Percentiles rank a stretch among this genome's conserved stretches.
Evolutionary conservation across 2,888 invertebrate genomes (phyloP).

Genomic region (Stictocephala bisonia): DNA sequence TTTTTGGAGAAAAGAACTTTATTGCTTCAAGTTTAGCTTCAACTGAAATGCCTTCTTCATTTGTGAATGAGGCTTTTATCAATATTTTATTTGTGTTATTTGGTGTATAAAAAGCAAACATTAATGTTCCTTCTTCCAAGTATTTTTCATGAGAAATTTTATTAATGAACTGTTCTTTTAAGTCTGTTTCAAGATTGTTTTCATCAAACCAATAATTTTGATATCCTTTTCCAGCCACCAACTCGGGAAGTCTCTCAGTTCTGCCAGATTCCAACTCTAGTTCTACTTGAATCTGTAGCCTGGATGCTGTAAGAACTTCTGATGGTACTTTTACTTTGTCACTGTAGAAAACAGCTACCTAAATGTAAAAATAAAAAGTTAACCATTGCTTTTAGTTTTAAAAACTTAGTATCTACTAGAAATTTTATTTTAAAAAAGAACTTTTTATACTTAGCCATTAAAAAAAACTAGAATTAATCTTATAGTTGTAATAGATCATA

Average conservation of each 20-base stretch:
- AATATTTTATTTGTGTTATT: slow-evolving; percentile 46
- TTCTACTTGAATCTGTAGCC: slow-evolving; percentile 56
- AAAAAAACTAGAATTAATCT: no score
- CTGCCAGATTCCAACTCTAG: slow-evolving; percentile 57
- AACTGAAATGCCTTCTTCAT: slow-evolving; percentile 51
- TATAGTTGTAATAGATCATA: no score
- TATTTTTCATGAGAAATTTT: slow-evolving; percentile 51
- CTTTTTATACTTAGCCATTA: no score
- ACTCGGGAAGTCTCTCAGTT: slow-evolving; percentile 46
- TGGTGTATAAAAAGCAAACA: slow-evolving; percentile 59
- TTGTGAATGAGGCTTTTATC: slow-evolving; percentile 55
- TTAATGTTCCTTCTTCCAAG: slow-evolving; percentile 59
- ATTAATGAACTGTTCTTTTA: slow-evolving; percentile 21
- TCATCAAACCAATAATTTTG: slow-evolving; percentile 8
- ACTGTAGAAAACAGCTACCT: slow-evolving; percentile 62
- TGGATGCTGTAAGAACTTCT: slow-evolving; percentile 60
- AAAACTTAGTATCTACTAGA: no score
- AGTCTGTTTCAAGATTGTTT: slow-evolving; percentile 55
- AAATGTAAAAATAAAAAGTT: slow-evolving; percentile 28
- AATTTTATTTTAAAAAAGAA: no score
- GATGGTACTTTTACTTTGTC: slow-evolving; percentile 61
- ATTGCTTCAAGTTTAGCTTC: slow-evolving; percentile 53
- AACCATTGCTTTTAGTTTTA: no score
- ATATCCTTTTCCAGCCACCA: slow-evolving; percentile 35
- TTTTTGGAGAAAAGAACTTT: slow-evolving; percentile 63